A percentile compares a stretch with the other conserved stretches of the same genome.
Conservation (phyloP, 2,888 invertebrate genomes). For the Cataglyphis altisquamis region DNA sequence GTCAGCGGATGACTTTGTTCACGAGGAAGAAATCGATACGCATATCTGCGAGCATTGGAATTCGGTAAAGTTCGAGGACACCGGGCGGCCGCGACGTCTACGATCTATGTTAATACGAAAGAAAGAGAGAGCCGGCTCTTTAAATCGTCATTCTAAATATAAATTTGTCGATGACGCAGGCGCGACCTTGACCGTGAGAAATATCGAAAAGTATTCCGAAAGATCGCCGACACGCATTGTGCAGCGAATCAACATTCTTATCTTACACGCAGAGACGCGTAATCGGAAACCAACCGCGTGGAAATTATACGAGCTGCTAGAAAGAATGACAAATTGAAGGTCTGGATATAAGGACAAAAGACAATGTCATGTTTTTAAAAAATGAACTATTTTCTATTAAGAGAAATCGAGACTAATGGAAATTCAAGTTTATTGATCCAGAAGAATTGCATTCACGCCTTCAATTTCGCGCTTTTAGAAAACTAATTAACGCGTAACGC, state of each 20-base stretch:
- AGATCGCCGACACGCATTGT: constrained; percentile 14
- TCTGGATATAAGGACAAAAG: background rate
- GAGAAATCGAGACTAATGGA: background rate
- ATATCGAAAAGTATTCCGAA: constrained; percentile 79
- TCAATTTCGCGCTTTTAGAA: background rate
- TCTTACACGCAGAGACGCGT: constrained; percentile 16
- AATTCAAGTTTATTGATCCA: background rate
- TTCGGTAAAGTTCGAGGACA: constrained; percentile 36
- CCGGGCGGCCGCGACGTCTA: background rate
- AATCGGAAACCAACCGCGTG: constrained; percentile 13
- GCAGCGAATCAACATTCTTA: constrained; percentile 30
- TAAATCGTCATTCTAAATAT: constrained; percentile 65
- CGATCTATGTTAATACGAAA: constrained; percentile 62
- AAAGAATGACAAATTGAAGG: background rate
- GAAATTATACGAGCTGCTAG: constrained; percentile 11
- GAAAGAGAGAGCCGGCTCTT: constrained; percentile 56
- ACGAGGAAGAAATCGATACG: constrained; percentile 13
- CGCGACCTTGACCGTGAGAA: constrained; percentile 84
- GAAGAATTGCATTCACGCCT: background rate
- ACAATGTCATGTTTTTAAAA: background rate
- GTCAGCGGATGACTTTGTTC: constrained; percentile 14
- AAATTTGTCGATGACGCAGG: constrained; percentile 77
- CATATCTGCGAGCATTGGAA: constrained; percentile 8
- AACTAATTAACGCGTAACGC: constrained; percentile 4
- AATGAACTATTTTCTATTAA: background rate